A percentile compares a stretch with the other conserved stretches of the same genome.
phyloP scores from a whole-genome alignment of 2,113 vertebrate genomes.

The Aythya baeri region DNA sequence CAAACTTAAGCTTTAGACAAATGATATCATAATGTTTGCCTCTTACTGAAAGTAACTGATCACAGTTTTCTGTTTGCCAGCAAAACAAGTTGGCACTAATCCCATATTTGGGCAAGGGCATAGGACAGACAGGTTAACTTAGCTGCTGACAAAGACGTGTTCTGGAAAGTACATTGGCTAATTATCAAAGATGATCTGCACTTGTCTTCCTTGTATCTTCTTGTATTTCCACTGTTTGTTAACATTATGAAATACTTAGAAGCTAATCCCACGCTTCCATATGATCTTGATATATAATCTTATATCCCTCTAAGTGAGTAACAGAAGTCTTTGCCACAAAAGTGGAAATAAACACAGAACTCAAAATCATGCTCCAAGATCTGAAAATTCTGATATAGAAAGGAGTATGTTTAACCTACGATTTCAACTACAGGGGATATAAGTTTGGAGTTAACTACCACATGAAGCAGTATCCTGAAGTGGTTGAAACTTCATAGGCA shows the following conservation, averaged over 20 bases:
- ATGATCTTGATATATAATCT: neutral
- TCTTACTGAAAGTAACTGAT: neutral
- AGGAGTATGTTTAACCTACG: neutral
- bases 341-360: neutral
- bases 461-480: neutral
- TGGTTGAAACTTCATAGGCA: neutral
- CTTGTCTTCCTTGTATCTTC: neutral
- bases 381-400: neutral
- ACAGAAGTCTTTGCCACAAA: neutral
- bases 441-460: neutral
- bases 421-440: neutral
- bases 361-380: neutral
- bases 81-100: neutral
- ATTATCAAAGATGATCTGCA: neutral
- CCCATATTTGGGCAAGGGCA: neutral
- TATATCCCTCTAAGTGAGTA: neutral
- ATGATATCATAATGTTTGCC: neutral
- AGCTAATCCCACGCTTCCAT: neutral
- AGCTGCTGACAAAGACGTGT: neutral
- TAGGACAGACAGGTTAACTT: neutral
- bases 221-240: neutral
- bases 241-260: neutral
- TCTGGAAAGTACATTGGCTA: neutral
- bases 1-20: neutral
- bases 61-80: neutral